Percentiles rank a stretch among this genome's conserved stretches.
Evolutionary conservation across 2,888 invertebrate species (phyloP).

Genomic region (Trypoxylon attenuatum): DNA sequence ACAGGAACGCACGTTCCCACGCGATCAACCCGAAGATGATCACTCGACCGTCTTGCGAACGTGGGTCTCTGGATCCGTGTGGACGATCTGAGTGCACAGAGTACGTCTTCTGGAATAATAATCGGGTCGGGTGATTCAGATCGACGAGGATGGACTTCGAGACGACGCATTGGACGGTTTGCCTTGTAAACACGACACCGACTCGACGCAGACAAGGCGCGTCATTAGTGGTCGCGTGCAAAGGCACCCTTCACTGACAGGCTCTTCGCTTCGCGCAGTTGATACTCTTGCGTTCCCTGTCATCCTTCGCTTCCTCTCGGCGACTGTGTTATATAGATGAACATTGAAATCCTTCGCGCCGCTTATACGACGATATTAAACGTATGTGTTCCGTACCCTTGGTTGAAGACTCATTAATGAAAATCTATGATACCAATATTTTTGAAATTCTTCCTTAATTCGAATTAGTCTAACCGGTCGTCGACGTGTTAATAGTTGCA

Average conservation of each 20-base stretch:
- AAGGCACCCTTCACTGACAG: constrained; percentile 43
- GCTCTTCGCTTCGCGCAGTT: not conserved
- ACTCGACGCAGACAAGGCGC: constrained; percentile 63
- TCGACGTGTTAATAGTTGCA: no score
- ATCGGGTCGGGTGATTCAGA: constrained; percentile 26
- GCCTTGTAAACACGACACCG: constrained; percentile 69
- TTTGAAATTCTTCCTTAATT: no score
- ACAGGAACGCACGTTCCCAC: no score
- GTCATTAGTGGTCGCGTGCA: constrained; percentile 68
- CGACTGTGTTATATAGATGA: no score
- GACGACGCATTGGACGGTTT: constrained; percentile 56
- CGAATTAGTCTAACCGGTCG: no score
- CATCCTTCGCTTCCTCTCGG: not conserved
- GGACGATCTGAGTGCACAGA: constrained; percentile 14
- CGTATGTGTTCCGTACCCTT: no score
- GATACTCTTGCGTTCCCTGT: no score
- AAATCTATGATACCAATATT: no score
- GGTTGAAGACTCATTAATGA: no score
- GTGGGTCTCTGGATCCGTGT: not conserved
- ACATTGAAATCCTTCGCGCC: no score
- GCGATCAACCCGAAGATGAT: no score
- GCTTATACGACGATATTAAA: no score
- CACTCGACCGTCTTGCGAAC: not conserved
- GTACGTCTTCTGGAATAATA: constrained; percentile 29
- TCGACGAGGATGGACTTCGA: constrained; percentile 38